phyloP scores from a whole-genome alignment of 2,888 invertebrate genomes.

The Choreutis nemorana region DNA sequence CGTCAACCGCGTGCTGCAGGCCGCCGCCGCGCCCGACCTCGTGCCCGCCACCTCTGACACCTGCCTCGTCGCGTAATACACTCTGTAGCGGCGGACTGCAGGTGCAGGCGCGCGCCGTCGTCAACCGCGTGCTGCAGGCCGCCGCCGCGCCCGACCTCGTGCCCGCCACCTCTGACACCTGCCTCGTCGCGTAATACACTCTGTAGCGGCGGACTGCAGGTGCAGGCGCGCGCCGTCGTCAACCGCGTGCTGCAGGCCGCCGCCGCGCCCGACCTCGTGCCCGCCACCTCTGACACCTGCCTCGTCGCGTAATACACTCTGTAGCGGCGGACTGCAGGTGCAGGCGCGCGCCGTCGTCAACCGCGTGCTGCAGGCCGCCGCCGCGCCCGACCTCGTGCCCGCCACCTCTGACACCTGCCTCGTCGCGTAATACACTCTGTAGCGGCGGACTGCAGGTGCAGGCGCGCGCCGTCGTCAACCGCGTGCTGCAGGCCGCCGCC shows the following conservation, averaged over 20 bases:
- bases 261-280: conserved; percentile 57
- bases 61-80: conserved; percentile 60
- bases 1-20: conserved; percentile 90
- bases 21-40: conserved; percentile 67
- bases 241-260: conserved; percentile 89
- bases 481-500: conserved; percentile 82
- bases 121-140: conserved; percentile 89
- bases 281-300: conserved; percentile 53
- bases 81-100: conserved; percentile 86
- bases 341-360: conserved; percentile 90
- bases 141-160: conserved; percentile 64
- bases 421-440: conserved; percentile 72
- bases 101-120: conserved; percentile 81
- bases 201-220: conserved; percentile 83
- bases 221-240: conserved; percentile 84
- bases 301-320: conserved; percentile 70
- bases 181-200: conserved; percentile 68
- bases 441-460: conserved; percentile 78
- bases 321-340: conserved; percentile 80
- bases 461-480: conserved; percentile 92
- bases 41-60: conserved; percentile 52
- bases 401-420: conserved; percentile 58
- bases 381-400: conserved; percentile 55
- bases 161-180: conserved; percentile 50
- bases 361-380: conserved; percentile 84